phyloP scores from a whole-genome alignment of 2,797 vertebrate species.

The Microchirus variegatus region DNA sequence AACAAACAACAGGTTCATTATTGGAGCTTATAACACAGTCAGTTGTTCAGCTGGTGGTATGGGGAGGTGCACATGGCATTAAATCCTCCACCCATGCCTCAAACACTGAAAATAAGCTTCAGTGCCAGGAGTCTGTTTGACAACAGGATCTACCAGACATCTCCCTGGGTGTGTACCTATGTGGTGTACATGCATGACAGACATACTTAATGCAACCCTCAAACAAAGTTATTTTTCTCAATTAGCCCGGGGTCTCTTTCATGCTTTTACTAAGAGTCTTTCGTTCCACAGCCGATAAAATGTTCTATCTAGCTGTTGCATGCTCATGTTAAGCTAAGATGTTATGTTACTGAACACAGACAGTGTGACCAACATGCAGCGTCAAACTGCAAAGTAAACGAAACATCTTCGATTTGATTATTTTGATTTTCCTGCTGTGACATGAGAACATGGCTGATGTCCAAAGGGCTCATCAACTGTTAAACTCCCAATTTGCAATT shows the following conservation, averaged over 20 bases:
- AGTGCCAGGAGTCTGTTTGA: not conserved
- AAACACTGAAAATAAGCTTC: not conserved
- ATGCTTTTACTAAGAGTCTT: constrained; percentile 1
- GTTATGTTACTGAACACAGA: too few species aligned
- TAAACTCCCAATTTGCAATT: too few species aligned
- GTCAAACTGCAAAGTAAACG: too few species aligned
- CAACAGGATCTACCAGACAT: constrained; percentile 34
- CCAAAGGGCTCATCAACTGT: too few species aligned
- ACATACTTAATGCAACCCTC: not conserved
- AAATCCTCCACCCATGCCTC: constrained; percentile 4
- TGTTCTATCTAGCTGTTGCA: too few species aligned
- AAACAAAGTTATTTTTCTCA: constrained; percentile 10
- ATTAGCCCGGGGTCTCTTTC: not conserved
- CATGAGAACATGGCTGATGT: too few species aligned
- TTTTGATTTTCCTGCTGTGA: too few species aligned
- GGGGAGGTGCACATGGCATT: not conserved
- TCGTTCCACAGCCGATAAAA: too few species aligned
- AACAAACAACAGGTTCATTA: not conserved
- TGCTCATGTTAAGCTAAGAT: too few species aligned
- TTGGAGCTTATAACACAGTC: not conserved
- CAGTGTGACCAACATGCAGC: too few species aligned
- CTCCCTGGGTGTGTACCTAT: constrained; percentile 35
- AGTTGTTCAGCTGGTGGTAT: not conserved
- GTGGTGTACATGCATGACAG: constrained; percentile 11
- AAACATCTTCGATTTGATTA: too few species aligned